Percentiles rank a stretch among this genome's conserved stretches.
These are phyloP conservation scores for Macaria liturata DNA, from an alignment of 2,888 invertebrate species.

Conservation along the genomic window DNA sequence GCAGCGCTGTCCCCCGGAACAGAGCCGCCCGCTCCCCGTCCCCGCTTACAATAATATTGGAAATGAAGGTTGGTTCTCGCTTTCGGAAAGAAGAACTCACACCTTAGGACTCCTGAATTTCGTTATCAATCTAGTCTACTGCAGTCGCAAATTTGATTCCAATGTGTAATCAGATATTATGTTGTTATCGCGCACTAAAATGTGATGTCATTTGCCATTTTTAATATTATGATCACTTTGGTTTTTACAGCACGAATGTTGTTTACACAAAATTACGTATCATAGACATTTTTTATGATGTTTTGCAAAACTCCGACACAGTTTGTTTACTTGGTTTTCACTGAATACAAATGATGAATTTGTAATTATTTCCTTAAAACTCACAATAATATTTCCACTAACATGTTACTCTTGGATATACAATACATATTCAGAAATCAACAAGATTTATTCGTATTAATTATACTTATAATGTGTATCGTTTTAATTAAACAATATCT, in stretches of 20 bases:
- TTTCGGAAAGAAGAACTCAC: too few species aligned
- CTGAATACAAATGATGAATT: constrained; percentile 2
- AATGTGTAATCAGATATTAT: too few species aligned
- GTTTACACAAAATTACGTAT: constrained; percentile 4
- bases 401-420: too few species aligned
- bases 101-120: too few species aligned
- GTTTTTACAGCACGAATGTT: constrained; percentile 17
- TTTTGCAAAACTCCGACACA: constrained; percentile 1
- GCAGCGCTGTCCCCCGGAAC: constrained; percentile 49
- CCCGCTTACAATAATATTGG: constrained; percentile 40
- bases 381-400: too few species aligned
- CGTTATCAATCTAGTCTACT: too few species aligned
- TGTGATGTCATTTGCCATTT: constrained; percentile 28
- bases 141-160: too few species aligned
- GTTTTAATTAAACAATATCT: too few species aligned
- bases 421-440: too few species aligned
- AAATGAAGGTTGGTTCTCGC: constrained; percentile 55
- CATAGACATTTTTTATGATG: constrained; percentile 6
- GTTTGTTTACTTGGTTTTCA: not conserved
- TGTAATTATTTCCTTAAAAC: not conserved
- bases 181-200: constrained; percentile 20
- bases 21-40: constrained; percentile 15
- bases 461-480: too few species aligned
- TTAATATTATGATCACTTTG: constrained; percentile 3
- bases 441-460: too few species aligned